These are phyloP conservation scores for Epinephelus malabaricus DNA, from an alignment of 2,797 vertebrate species.

Conservation along the genomic window DNA sequence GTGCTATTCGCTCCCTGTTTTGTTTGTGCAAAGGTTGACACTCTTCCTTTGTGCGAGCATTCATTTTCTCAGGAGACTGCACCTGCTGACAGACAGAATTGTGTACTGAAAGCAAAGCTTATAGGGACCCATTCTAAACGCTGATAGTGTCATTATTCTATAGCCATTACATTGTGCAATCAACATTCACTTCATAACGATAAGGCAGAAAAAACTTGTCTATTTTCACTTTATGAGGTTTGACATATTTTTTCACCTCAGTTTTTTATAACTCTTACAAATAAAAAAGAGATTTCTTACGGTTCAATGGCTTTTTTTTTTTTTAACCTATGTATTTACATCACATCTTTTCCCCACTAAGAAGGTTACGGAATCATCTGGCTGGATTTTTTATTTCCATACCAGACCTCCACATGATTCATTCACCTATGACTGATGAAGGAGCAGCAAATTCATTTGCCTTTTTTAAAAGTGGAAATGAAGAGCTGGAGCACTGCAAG, in stretches of 20 bases:
- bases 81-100: too few species aligned
- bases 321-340: neutral
- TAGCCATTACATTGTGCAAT: too few species aligned
- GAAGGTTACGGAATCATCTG: neutral
- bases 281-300: neutral
- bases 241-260: neutral
- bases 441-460: conserved; percentile 35
- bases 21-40: too few species aligned
- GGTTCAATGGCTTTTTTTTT: neutral
- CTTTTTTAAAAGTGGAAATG: conserved; percentile 51
- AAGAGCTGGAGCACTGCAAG: conserved; percentile 56
- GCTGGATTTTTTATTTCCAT: conserved; percentile 9
- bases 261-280: neutral
- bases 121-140: too few species aligned
- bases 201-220: too few species aligned
- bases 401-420: conserved; percentile 21
- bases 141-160: too few species aligned
- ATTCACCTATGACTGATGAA: conserved; percentile 50
- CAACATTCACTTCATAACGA: too few species aligned
- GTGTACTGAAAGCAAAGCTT: too few species aligned
- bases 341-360: neutral
- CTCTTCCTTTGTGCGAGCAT: too few species aligned
- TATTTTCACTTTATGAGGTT: neutral
- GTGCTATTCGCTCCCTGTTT: too few species aligned
- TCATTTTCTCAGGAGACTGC: too few species aligned